Conservation (phyloP, 2,888 invertebrate genomes). For the Athetis lepigone region DNA sequence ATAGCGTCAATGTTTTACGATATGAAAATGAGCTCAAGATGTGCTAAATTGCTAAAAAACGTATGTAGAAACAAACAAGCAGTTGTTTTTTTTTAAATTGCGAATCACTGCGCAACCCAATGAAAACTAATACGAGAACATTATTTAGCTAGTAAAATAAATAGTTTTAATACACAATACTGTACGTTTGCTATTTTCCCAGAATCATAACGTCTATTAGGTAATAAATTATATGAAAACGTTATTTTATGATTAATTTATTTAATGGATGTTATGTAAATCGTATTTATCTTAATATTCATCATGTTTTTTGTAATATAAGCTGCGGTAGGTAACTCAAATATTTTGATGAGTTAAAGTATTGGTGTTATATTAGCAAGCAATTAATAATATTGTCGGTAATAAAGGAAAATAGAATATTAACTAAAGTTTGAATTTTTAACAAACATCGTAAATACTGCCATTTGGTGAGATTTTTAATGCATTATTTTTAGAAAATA, state of each 20-base stretch:
- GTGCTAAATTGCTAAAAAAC: slow-evolving; percentile 15
- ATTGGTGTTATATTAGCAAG: too few relatives aligned
- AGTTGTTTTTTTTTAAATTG: slow-evolving; percentile 42
- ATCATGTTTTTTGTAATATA: slow-evolving; percentile 59
- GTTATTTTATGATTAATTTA: slow-evolving; percentile 59
- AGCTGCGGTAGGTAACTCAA: slow-evolving; percentile 59
- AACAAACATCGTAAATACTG: slow-evolving; percentile 10
- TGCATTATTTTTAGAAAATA: not conserved
- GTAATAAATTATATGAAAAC: slow-evolving; percentile 37
- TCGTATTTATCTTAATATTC: slow-evolving; percentile 59
- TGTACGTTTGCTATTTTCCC: slow-evolving; percentile 51
- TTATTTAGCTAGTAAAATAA: slow-evolving; percentile 60
- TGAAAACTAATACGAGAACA: slow-evolving; percentile 38
- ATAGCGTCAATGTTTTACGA: slow-evolving; percentile 47
- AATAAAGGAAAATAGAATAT: slow-evolving; percentile 4
- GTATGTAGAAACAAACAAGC: slow-evolving; percentile 39
- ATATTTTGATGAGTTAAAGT: slow-evolving; percentile 49
- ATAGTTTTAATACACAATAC: slow-evolving; percentile 53
- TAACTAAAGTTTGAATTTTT: not conserved
- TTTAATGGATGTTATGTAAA: slow-evolving; percentile 56
- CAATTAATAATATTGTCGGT: not conserved
- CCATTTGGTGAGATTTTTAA: not conserved
- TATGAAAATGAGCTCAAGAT: slow-evolving; percentile 53
- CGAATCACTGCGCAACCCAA: slow-evolving; percentile 24
- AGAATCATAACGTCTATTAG: slow-evolving; percentile 9